Evolutionary conservation across 1,140 invertebrate genomes (phyloP).

Genomic region (Wasmannia auropunctata): DNA sequence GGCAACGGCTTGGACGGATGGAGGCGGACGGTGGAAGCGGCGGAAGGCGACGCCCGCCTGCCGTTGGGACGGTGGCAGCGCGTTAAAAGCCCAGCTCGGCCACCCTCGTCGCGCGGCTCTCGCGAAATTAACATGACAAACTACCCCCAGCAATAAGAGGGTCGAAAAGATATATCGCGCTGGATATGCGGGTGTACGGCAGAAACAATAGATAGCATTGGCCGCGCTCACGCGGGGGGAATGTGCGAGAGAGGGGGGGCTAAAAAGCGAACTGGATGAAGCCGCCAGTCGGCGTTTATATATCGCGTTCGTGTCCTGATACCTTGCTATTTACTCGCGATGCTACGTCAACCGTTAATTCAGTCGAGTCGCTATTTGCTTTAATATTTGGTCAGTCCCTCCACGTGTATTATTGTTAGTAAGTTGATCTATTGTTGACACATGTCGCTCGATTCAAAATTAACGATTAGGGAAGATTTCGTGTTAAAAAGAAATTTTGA

Average conservation of each 20-base stretch:
- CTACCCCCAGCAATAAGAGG: slow-evolving; percentile 85
- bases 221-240: neutral
- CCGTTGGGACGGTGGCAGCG: slow-evolving; percentile 82
- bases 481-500: neutral
- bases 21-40: slow-evolving; percentile 63
- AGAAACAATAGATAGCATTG: slow-evolving; percentile 84
- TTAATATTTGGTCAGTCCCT: slow-evolving; percentile 23
- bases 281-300: slow-evolving; percentile 25
- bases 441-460: neutral
- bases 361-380: slow-evolving; percentile 32
- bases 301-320: neutral
- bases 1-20: slow-evolving; percentile 55
- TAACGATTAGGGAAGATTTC: neutral
- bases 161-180: slow-evolving; percentile 84
- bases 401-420: neutral
- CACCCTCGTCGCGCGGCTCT: slow-evolving; percentile 82
- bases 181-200: slow-evolving; percentile 84
- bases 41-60: slow-evolving; percentile 51
- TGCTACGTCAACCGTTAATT: slow-evolving; percentile 32
- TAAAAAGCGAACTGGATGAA: slow-evolving; percentile 67
- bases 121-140: slow-evolving; percentile 86
- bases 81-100: slow-evolving; percentile 83
- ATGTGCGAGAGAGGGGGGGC: neutral
- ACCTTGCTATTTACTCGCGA: slow-evolving; percentile 62
- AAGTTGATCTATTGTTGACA: neutral